Conservation (phyloP, 2,888 invertebrate genomes). For the Argyresthia goedartella region DNA sequence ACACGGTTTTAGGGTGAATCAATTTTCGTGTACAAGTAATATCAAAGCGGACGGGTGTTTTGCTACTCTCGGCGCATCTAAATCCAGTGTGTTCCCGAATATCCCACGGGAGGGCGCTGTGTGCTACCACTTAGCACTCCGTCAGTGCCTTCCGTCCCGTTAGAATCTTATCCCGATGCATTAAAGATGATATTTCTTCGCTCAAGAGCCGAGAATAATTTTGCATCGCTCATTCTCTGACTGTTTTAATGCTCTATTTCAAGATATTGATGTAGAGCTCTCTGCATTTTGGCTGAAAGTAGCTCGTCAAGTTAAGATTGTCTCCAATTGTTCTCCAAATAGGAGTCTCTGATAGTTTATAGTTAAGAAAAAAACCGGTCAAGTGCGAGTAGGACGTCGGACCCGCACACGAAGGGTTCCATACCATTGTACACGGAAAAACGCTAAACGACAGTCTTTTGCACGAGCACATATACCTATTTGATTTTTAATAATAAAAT, state of each 20-base stretch:
- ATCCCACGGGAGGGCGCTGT: conserved; percentile 47
- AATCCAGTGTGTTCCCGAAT: conserved; percentile 42
- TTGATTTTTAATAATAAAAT: too few relatives aligned
- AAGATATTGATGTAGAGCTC: too few relatives aligned
- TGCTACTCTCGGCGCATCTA: conserved; percentile 58
- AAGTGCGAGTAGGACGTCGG: too few relatives aligned
- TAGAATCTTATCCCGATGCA: not conserved
- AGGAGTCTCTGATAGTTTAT: too few relatives aligned
- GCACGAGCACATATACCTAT: too few relatives aligned
- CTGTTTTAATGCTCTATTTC: not conserved
- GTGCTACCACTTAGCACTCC: conserved; percentile 62
- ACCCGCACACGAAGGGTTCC: too few relatives aligned
- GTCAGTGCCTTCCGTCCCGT: conserved; percentile 23
- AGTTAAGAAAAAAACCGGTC: too few relatives aligned
- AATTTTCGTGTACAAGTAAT: conserved; percentile 49
- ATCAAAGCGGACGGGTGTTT: conserved; percentile 46
- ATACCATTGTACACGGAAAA: too few relatives aligned
- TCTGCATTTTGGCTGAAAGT: too few relatives aligned
- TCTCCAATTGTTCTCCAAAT: too few relatives aligned
- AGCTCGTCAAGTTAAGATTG: too few relatives aligned
- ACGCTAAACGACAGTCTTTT: too few relatives aligned
- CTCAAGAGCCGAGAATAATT: not conserved
- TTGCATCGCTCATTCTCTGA: not conserved
- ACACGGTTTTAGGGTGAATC: conserved; percentile 44
- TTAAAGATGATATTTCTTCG: not conserved